Evolutionary conservation across 2,888 invertebrate species (phyloP), one percentile per base, ranked within the genome.

Genomic region (Polymixis lichenea): DNA sequence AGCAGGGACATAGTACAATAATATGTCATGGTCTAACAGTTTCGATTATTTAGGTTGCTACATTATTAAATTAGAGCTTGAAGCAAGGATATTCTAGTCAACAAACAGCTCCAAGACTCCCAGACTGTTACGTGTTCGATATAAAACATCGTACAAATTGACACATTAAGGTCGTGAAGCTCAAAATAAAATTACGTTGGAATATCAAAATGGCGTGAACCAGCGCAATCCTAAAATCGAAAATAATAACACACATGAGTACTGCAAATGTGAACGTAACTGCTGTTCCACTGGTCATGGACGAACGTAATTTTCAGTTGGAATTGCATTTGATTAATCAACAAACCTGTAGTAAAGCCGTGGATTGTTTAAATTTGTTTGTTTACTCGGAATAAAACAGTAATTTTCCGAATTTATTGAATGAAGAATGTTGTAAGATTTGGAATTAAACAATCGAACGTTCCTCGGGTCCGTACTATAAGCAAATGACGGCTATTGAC

Each of bases 401-500:
- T 55, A 65, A 22, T 82, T 84, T 82, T 82, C 73, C 51, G 55
- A 82, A 82, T 62, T 85, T 83, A 74, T 22, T 79, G 65, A 75
- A 72, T 79, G 43, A 72, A 69, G 79, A 65, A 69, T 83, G 75
- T 78, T 78, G 68, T 56, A 70, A 64, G 67, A 77, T 61, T 68
- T 78, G 67, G 81, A 73, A 78, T 83, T 79, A 85, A 90, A 89
- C 88, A 88, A 89, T 89, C 89, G 86, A 88, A 88, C 86, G 88
- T 86, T 82, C 71, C 75, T 79, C 82, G 81, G 75, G 79, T 87
- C 80, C 80, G 77, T 82, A 55, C 56, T 67, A 82, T 78, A 79
- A 87, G 81, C 86, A 85, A 80, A 83, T 85, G 75, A 80, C 85
- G 86, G 80, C 86, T 90, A 87, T 90, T 89, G 89, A 89, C 88